These are phyloP conservation scores for Aplocera efformata DNA, from an alignment of 2,888 invertebrate species.

Conservation along the genomic window DNA sequence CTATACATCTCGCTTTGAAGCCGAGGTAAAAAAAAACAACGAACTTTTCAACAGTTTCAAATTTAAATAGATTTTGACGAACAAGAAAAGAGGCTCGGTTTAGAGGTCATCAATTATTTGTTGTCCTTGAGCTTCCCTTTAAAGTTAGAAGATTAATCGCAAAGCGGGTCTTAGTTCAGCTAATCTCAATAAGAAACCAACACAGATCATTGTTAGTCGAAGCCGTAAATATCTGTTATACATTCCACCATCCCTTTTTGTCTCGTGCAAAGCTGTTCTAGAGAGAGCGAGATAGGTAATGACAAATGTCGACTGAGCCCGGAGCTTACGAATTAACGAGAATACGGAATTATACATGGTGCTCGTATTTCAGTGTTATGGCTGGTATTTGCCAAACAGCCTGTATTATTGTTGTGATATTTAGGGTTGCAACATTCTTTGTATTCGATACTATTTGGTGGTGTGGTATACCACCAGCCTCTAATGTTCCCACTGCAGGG, in stretches of 20 bases:
- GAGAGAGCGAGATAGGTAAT: conserved; percentile 16
- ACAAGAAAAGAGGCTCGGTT: no score
- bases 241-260: conserved; percentile 12
- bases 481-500: no score
- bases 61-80: no score
- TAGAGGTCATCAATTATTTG: no score
- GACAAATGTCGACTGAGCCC: conserved; percentile 8
- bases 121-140: no score
- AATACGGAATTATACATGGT: conserved; percentile 23
- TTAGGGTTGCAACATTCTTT: no score
- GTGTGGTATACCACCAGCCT: no score
- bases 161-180: neutral
- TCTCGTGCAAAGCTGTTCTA: neutral
- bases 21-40: no score
- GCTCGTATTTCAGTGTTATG: conserved; percentile 27
- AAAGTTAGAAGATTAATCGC: no score
- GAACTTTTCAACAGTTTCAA: no score
- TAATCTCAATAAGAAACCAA: conserved; percentile 12
- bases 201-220: conserved; percentile 23
- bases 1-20: no score
- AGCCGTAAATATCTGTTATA: conserved; percentile 26
- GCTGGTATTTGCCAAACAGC: conserved; percentile 26
- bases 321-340: conserved; percentile 20
- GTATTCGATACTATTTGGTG: no score
- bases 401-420: neutral